Percentiles rank a stretch among this genome's conserved stretches.
Evolutionary conservation across 2,113 vertebrate species (phyloP).

Genomic region (Taurulus bubalis): DNA sequence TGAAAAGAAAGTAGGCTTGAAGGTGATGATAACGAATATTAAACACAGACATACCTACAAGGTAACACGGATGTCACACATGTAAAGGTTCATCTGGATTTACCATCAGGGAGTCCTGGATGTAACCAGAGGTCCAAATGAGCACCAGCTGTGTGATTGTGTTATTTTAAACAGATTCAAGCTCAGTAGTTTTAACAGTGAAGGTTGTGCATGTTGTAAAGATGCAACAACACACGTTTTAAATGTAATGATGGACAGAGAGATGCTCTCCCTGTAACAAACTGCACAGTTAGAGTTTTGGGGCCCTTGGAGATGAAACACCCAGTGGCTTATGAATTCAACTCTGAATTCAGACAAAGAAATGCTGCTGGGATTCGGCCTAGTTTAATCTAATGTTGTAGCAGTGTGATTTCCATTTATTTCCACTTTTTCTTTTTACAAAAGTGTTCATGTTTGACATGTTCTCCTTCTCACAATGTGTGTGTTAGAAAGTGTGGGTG

Average conservation of each 20-base stretch:
- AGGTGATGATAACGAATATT: background rate
- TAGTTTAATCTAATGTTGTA: background rate
- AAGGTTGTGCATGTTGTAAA: background rate
- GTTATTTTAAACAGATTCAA: background rate
- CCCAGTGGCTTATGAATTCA: too few relatives aligned
- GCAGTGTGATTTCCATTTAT: background rate
- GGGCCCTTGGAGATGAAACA: background rate
- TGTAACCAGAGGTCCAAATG: background rate
- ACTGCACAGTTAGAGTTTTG: background rate
- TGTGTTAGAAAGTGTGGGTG: background rate
- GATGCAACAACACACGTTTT: background rate
- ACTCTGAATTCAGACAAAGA: background rate
- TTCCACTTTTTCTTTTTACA: background rate
- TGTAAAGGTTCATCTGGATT: background rate
- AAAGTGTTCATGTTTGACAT: background rate
- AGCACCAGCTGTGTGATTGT: background rate
- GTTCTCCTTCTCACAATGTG: background rate
- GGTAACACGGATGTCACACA: background rate
- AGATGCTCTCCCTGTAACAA: background rate
- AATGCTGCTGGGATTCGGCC: slow-evolving; percentile 1
- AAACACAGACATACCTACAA: background rate
- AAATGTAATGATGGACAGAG: background rate
- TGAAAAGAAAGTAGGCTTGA: background rate
- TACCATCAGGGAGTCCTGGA: background rate
- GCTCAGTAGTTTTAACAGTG: background rate